Conservation (phyloP, 2,797 vertebrate species). For the Xenopus petersii region DNA sequence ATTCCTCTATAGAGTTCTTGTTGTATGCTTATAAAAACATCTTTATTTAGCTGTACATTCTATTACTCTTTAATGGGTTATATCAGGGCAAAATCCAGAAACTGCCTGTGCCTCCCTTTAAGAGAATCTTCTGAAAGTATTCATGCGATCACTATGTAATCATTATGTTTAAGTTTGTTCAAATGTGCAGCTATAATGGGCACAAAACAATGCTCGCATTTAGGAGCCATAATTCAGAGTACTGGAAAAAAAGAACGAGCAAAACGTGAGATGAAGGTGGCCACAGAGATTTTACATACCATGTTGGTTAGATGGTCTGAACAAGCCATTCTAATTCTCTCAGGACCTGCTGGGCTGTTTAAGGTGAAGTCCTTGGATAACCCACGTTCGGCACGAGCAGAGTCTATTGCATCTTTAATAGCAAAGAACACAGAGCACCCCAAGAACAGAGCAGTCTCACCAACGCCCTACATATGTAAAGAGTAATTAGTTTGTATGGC, state of each 20-base stretch:
- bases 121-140: too few species aligned
- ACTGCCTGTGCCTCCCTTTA: too few species aligned
- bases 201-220: not conserved
- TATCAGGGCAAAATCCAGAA: too few species aligned
- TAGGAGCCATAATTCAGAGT: not conserved
- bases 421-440: slow-evolving; percentile 52
- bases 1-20: too few species aligned
- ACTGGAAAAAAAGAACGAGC: not conserved
- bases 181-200: not conserved
- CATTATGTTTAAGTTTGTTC: not conserved
- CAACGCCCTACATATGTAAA: slow-evolving; percentile 43
- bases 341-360: slow-evolving; percentile 51
- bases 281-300: slow-evolving; percentile 22
- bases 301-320: slow-evolving; percentile 54
- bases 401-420: slow-evolving; percentile 49
- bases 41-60: too few species aligned
- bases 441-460: slow-evolving; percentile 53
- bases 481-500: not conserved
- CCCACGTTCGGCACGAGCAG: slow-evolving; percentile 48
- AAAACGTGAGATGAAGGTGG: not conserved
- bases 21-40: too few species aligned
- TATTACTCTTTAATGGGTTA: too few species aligned
- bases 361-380: slow-evolving; percentile 43
- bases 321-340: slow-evolving; percentile 51
- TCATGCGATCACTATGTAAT: not conserved